A percentile compares a stretch with the other conserved stretches of the same genome.
Evolutionary conservation across 1,140 invertebrate genomes (phyloP).

Genomic region (Drosophila sechellia): DNA sequence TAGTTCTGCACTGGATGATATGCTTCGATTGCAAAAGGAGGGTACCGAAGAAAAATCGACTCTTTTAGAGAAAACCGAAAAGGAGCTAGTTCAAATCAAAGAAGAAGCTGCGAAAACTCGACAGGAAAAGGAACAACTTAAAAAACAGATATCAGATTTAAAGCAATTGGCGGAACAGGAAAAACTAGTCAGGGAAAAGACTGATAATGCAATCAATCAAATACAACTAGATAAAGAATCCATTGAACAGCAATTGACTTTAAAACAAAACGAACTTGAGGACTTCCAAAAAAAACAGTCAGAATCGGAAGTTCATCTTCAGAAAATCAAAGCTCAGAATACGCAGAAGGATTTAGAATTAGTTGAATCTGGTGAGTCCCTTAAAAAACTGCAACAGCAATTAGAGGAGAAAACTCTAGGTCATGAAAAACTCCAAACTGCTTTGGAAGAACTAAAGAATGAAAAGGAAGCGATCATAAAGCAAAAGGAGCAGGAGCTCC

Average conservation of each 20-base stretch:
- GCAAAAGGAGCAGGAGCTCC: conserved; percentile 21
- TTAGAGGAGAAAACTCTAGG: conserved; percentile 12
- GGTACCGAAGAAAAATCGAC: conserved; percentile 22
- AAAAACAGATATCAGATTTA: conserved; percentile 14
- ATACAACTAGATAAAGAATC: conserved; percentile 5
- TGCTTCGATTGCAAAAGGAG: conserved; percentile 56
- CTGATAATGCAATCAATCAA: conserved; percentile 9
- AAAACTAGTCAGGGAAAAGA: conserved; percentile 12
- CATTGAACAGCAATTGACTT: conserved; percentile 9
- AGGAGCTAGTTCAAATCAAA: conserved; percentile 20
- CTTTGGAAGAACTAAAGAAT: conserved; percentile 12
- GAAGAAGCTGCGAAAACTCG: conserved; percentile 69
- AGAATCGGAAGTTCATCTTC: conserved; percentile 10
- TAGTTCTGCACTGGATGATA: conserved; percentile 78
- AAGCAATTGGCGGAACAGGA: conserved; percentile 11
- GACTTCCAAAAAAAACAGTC: conserved; percentile 9
- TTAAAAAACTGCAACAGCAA: conserved; percentile 33
- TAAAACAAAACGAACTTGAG: conserved; percentile 26
- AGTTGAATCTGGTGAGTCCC: not conserved
- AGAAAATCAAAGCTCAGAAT: not conserved
- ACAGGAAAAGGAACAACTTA: conserved; percentile 29
- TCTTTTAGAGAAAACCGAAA: conserved; percentile 26
- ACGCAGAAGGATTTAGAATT: conserved; percentile 16
- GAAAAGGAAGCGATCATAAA: not conserved
- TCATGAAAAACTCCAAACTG: not conserved